Evolutionary conservation across 1,140 invertebrate genomes (phyloP), one percentile per base, ranked within the genome.

Genomic region (Pararge aegeria): DNA sequence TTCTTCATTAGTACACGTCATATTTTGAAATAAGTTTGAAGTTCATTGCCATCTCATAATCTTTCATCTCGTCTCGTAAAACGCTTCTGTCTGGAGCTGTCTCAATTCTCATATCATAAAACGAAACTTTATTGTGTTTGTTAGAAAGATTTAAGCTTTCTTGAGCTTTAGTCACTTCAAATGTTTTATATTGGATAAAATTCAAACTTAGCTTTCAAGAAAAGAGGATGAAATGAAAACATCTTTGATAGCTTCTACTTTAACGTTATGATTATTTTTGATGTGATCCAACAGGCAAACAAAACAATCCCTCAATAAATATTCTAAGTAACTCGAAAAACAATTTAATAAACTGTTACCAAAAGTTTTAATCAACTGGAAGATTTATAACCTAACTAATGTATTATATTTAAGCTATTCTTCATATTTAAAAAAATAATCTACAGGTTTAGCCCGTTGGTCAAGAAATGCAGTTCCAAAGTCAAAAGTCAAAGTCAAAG

Each of bases 11-110:
- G 20, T 44, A 61, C 58, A 61, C 21, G 51, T 61, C 51, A 42
- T 37, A 29, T 60, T 60, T 37, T 37, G 50, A 54, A 54, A 60
- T 53, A 13, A 60, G 40, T 63, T 46, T 59, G 50, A 64, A 64
- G 62, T 64, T 64, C 56, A 64, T 64, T 64, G 62, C 62, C 62
- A 55, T 51, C 42, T n/a, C 16, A 51, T 44, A 50, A 55, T 60
- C 56, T 52, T 55, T 64, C 57, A 60, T 59, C 48, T 55, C 59
- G 15, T 37, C 53, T 38, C 52, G 30, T 61, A 59, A 21, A 52
- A 34, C 56, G 49, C 46, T 51, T n/a, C n/a, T 37, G 59, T 55
- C 59, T 51, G 59, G 40, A 46, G 19, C 18, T 15, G 13, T 49
- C 12, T 34, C 30, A 34, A 1, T 34, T 10, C 30, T 12, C 42